Percentiles rank a stretch among this genome's conserved stretches.
phyloP scores from a whole-genome alignment of 2,888 invertebrate species.

The Diaprepes abbreviatus region DNA sequence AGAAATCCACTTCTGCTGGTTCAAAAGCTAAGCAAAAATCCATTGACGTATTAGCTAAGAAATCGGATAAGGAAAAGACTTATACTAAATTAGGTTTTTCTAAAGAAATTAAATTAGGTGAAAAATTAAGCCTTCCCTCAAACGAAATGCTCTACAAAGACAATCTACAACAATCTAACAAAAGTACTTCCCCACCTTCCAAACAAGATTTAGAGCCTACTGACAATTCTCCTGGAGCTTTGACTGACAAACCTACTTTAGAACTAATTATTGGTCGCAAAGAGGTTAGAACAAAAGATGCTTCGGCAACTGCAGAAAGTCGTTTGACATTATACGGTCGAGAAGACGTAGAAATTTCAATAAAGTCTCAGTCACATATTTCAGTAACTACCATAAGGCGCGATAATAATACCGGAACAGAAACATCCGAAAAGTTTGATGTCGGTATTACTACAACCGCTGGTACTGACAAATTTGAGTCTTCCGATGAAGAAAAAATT shows the following conservation, averaged over 20 bases:
- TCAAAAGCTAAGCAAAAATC: constrained; percentile 30
- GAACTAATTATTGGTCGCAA: constrained; percentile 71
- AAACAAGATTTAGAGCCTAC: constrained; percentile 62
- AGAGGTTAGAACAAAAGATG: constrained; percentile 70
- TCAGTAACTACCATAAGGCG: constrained; percentile 67
- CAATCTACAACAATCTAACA: constrained; percentile 54
- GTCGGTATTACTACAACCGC: constrained; percentile 68
- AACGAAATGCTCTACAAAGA: constrained; percentile 14
- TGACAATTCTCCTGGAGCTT: constrained; percentile 53
- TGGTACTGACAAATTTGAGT: constrained; percentile 62
- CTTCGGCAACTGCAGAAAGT: constrained; percentile 70
- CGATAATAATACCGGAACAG: constrained; percentile 66
- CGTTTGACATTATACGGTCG: constrained; percentile 70
- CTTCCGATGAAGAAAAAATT: constrained; percentile 55
- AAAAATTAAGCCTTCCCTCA: not conserved
- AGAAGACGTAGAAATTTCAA: constrained; percentile 72
- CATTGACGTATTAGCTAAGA: constrained; percentile 45
- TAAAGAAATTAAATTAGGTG: constrained; percentile 1
- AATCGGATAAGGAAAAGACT: constrained; percentile 44
- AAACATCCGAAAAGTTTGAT: constrained; percentile 68
- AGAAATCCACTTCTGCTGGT: constrained; percentile 40
- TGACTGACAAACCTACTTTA: constrained; percentile 62
- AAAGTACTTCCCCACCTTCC: constrained; percentile 67
- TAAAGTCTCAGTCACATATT: constrained; percentile 71
- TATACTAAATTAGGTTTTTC: not conserved